phyloP scores from a whole-genome alignment of 23 tunicate species.

The Styela clava region DNA sequence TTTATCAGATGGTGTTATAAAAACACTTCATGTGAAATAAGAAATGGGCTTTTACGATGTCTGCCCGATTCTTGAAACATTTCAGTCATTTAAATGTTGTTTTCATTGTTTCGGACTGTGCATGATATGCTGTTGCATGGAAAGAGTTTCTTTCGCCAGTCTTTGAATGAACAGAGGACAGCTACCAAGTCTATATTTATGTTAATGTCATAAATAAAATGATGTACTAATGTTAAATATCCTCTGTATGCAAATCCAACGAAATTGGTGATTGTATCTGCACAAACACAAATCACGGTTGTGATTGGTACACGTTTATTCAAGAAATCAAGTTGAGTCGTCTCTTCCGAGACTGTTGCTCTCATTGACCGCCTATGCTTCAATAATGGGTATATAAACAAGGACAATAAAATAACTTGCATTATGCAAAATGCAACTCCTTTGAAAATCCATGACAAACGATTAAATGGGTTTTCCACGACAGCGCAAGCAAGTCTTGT shows the following conservation, averaged over 20 bases:
- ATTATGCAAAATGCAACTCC: conserved; percentile 11
- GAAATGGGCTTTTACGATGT: no score
- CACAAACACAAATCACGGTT: neutral
- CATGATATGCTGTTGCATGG: no score
- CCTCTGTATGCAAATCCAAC: neutral
- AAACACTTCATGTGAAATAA: no score
- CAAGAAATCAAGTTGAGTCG: neutral
- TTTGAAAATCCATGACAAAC: conserved; percentile 1
- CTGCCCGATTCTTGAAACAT: no score
- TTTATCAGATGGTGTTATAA: no score
- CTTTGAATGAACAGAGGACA: conserved; percentile 11
- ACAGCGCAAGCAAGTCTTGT: conserved; percentile 17
- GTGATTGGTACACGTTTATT: neutral
- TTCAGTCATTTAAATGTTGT: no score
- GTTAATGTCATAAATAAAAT: conserved; percentile 8
- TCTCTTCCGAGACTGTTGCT: neutral
- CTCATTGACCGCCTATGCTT: neutral
- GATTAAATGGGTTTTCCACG: neutral
- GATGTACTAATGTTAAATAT: neutral
- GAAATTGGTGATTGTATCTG: neutral
- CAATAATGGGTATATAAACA: neutral
- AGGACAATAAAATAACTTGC: conserved; percentile 15
- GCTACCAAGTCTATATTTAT: neutral
- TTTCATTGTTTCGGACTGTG: no score
- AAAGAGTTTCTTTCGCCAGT: neutral